Evolutionary conservation across 2,113 vertebrate genomes (phyloP).

Genomic region (Hippocampus barbouri): DNA sequence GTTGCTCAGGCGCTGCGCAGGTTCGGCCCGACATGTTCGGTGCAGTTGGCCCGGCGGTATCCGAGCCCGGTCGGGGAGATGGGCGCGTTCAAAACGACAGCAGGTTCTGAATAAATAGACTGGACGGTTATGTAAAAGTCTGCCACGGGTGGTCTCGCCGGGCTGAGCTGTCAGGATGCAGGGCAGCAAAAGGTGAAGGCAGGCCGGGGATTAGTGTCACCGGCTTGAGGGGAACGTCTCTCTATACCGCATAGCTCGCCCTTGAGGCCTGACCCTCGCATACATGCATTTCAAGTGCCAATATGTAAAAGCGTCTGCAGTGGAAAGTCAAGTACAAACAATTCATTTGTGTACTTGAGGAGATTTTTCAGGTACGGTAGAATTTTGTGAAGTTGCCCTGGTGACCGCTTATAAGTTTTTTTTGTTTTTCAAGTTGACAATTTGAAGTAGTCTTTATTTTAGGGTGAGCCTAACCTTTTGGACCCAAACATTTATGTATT

Average conservation of each 20-base stretch:
- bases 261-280: not conserved
- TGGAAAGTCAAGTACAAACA: not conserved
- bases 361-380: no score
- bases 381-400: no score
- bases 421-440: no score
- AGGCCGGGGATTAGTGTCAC: slow-evolving; percentile 55
- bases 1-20: slow-evolving; percentile 50
- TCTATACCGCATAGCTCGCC: not conserved
- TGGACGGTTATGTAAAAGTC: slow-evolving; percentile 65
- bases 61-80: slow-evolving; percentile 24
- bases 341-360: no score
- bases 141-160: slow-evolving; percentile 44
- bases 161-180: slow-evolving; percentile 46
- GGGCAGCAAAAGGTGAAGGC: slow-evolving; percentile 44
- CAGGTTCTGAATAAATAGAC: slow-evolving; percentile 52
- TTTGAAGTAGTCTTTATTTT: no score
- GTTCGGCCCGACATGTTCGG: slow-evolving; percentile 24
- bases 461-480: no score
- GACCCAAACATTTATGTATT: no score
- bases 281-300: not conserved
- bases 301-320: not conserved
- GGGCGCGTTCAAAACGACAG: slow-evolving; percentile 42
- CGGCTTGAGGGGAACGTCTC: slow-evolving; percentile 34
- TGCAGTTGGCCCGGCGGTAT: slow-evolving; percentile 43
- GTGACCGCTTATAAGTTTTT: no score